These are phyloP conservation scores for Dolichopus griseipennis DNA, from an alignment of 2,888 invertebrate species.

Conservation along the genomic window DNA sequence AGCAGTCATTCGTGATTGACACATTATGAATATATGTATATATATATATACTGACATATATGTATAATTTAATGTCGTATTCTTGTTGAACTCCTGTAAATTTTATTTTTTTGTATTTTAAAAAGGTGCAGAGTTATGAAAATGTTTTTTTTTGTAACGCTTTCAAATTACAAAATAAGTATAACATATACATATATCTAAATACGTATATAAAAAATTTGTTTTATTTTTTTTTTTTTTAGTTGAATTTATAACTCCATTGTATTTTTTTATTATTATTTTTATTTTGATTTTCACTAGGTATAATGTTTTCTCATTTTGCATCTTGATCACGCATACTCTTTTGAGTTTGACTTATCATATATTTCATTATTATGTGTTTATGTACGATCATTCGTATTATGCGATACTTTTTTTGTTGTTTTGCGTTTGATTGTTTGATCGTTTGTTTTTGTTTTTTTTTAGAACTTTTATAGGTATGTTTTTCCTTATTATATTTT, in stretches of 20 bases:
- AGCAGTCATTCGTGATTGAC: background rate
- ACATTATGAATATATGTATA: background rate
- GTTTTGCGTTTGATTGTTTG: background rate
- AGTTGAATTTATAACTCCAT: background rate
- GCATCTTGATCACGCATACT: conserved; percentile 4
- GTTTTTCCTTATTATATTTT: background rate
- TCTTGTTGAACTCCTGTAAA: background rate
- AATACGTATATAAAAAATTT: background rate
- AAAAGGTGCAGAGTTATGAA: background rate
- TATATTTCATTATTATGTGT: background rate
- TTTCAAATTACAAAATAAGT: background rate
- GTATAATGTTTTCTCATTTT: conserved; percentile 3
- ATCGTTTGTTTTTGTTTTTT: background rate
- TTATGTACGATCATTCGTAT: background rate
- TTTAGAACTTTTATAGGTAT: no score
- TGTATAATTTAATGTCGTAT: no score
- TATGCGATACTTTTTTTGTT: no score
- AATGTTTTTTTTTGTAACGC: background rate
- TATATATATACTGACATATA: background rate
- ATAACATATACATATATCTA: background rate
- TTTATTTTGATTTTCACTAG: background rate
- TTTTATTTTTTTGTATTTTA: background rate
- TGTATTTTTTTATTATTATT: background rate
- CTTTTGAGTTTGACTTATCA: background rate
- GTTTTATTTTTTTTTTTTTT: background rate